Percentiles rank a stretch among this genome's conserved stretches.
Conservation (phyloP, 1,140 invertebrate genomes). For the Hyles vespertilio region DNA sequence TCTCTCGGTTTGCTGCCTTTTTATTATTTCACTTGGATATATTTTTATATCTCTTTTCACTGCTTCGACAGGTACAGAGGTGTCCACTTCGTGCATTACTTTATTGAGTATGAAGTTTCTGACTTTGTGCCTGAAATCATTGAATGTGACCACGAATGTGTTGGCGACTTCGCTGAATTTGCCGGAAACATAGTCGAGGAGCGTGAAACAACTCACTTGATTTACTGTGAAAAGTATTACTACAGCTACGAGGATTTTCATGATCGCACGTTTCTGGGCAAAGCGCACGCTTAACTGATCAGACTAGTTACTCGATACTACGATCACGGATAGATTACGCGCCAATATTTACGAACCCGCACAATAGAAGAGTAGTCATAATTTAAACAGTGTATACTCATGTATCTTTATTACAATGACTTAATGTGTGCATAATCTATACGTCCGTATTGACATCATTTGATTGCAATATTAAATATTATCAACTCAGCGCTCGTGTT, state of each 20-base stretch:
- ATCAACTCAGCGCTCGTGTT: no score
- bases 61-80: neutral
- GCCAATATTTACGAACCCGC: no score
- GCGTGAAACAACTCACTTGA: conserved; percentile 5
- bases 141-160: conserved; percentile 21
- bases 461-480: neutral
- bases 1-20: conserved; percentile 18
- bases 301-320: neutral
- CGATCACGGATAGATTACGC: neutral
- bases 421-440: no score
- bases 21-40: conserved; percentile 24
- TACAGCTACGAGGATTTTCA: conserved; percentile 16
- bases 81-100: neutral
- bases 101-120: conserved; percentile 16
- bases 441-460: neutral
- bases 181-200: conserved; percentile 26
- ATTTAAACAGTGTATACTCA: neutral
- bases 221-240: conserved; percentile 6
- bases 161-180: conserved; percentile 30
- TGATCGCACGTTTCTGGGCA: conserved; percentile 2
- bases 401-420: no score
- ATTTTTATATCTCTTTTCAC: conserved; percentile 8
- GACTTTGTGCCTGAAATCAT: conserved; percentile 23
- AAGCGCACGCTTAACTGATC: neutral
- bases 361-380: conserved; percentile 4